A percentile compares a stretch with the other conserved stretches of the same genome.
phyloP scores from a whole-genome alignment of 2,113 vertebrate genomes.

The Sylvietta virens region DNA sequence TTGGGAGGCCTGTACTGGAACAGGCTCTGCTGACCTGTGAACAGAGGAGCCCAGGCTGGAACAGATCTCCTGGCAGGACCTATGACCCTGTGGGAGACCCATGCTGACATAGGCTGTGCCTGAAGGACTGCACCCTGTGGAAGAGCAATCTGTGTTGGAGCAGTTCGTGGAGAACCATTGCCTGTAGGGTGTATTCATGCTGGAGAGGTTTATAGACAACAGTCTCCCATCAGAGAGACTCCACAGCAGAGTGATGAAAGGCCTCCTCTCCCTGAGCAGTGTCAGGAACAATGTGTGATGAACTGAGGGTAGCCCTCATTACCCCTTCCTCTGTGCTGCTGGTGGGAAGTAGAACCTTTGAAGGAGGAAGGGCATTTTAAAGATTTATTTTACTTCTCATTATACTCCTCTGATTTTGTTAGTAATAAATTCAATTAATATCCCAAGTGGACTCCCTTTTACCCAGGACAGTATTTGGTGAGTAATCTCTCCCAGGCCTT shows the following conservation, averaged over 20 bases:
- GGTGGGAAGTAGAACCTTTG: not conserved
- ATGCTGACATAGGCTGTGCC: not conserved
- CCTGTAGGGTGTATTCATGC: accelerated
- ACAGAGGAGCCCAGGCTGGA: not conserved
- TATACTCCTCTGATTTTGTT: not conserved
- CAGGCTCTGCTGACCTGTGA: not conserved
- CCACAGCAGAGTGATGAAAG: not conserved
- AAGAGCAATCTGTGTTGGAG: accelerated
- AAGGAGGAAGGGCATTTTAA: accelerated
- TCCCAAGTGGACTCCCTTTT: not conserved
- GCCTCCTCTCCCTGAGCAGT: not conserved
- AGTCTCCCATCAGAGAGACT: not conserved
- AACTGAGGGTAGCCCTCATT: not conserved
- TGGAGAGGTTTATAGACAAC: not conserved
- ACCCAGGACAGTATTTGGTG: too few relatives aligned
- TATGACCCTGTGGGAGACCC: not conserved
- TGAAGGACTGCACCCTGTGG: not conserved
- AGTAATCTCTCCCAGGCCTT: not conserved
- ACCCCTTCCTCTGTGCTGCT: not conserved
- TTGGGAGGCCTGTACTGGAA: not conserved
- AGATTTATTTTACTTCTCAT: not conserved
- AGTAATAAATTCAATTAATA: not conserved
- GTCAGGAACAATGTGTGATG: accelerated
- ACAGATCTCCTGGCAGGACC: not conserved
- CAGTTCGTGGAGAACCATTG: accelerated